Evolutionary conservation across 2,113 vertebrate species (phyloP).

Genomic region (Typhlomys cinereus): DNA sequence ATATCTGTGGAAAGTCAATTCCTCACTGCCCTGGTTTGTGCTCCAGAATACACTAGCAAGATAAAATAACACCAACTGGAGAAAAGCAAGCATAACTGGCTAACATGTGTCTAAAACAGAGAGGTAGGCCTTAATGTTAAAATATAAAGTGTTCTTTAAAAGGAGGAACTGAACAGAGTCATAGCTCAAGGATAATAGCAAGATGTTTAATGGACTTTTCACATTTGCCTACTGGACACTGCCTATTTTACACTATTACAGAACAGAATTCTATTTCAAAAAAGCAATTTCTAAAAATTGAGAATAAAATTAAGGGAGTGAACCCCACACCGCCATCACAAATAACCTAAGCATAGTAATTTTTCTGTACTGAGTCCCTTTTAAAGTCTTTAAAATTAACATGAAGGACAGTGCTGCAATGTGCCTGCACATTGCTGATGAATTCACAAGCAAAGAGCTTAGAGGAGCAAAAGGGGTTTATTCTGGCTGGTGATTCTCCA

Average conservation of each 20-base stretch:
- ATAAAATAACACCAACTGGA: background rate
- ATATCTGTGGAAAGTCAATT: background rate
- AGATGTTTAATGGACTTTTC: background rate
- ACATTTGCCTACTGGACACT: background rate
- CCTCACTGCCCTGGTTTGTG: background rate
- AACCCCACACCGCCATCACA: background rate
- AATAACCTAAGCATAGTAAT: background rate
- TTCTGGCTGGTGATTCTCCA: no score
- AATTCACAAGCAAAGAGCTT: no score
- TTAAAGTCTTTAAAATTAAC: no score
- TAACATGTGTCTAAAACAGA: background rate
- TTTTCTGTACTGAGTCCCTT: background rate
- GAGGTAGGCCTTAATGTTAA: background rate
- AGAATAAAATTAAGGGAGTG: slow-evolving; percentile 38
- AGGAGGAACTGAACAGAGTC: background rate
- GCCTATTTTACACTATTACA: background rate
- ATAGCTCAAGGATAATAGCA: background rate
- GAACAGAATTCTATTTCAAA: slow-evolving; percentile 16
- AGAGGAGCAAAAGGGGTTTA: no score
- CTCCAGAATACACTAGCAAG: background rate
- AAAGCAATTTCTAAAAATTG: background rate
- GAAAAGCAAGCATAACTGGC: background rate
- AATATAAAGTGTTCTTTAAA: background rate
- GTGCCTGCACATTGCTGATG: no score
- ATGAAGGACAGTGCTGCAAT: no score